These are phyloP conservation scores for Thunnus thynnus DNA, from an alignment of 2,113 vertebrate species.

Conservation along the genomic window DNA sequence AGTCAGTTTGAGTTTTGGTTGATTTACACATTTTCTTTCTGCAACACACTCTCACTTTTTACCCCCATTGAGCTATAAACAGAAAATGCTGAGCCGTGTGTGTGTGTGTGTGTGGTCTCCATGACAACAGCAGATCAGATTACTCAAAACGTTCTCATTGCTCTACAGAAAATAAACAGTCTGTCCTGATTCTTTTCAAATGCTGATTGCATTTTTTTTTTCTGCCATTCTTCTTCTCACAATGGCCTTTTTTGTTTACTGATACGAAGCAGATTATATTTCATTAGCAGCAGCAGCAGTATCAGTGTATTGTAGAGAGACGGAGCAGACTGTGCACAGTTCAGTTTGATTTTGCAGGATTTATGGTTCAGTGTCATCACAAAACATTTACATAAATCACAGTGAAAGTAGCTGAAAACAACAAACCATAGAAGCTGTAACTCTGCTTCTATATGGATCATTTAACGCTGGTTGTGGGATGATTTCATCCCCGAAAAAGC, in stretches of 20 bases:
- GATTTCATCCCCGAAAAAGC: too few relatives aligned
- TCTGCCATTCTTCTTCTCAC: conserved; percentile 8
- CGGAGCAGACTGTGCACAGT: neutral
- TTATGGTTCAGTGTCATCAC: neutral
- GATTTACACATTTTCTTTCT: neutral
- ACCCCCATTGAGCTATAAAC: neutral
- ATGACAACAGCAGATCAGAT: conserved; percentile 56
- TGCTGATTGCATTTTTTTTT: neutral
- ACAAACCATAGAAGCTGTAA: too few relatives aligned
- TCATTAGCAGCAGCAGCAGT: neutral
- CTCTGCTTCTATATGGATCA: too few relatives aligned
- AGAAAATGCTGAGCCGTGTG: neutral
- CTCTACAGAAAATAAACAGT: conserved; percentile 31
- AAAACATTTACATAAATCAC: neutral
- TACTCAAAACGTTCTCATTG: conserved; percentile 15
- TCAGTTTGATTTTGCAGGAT: neutral
- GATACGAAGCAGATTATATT: neutral
- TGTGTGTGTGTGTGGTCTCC: conserved; percentile 5
- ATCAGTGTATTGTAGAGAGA: too few relatives aligned
- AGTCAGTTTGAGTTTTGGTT: neutral
- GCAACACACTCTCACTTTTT: neutral
- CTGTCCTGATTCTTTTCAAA: conserved; percentile 9
- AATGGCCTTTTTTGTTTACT: conserved; percentile 1
- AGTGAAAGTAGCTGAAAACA: too few relatives aligned
- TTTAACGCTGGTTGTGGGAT: too few relatives aligned